phyloP scores from a whole-genome alignment of 2,113 vertebrate genomes.

The Silurus glanis region DNA sequence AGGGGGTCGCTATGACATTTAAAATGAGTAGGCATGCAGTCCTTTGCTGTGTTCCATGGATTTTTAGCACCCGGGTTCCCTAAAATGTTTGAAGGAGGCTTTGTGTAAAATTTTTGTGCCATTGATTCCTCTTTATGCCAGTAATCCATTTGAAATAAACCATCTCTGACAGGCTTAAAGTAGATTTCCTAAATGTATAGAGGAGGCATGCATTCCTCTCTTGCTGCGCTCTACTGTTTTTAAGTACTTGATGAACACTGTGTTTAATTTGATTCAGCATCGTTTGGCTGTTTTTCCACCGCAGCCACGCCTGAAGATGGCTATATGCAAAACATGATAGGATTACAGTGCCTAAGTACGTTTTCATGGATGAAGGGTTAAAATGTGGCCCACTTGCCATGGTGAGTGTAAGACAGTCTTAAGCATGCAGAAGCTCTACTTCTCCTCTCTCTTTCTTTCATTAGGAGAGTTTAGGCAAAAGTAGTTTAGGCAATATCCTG shows the following conservation, averaged over 20 bases:
- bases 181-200: conserved; percentile 64
- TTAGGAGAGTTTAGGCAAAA: conserved; percentile 61
- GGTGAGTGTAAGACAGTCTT: conserved; percentile 68
- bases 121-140: conserved; percentile 68
- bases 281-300: conserved; percentile 75
- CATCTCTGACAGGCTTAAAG: conserved; percentile 76
- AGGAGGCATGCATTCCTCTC: conserved; percentile 20
- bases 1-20: neutral
- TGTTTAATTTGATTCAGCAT: conserved; percentile 79
- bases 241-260: conserved; percentile 55
- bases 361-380: conserved; percentile 75
- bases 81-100: conserved; percentile 50
- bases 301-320: conserved; percentile 76
- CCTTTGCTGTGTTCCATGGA: neutral
- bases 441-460: conserved; percentile 56
- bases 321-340: conserved; percentile 76
- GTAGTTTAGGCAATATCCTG: conserved; percentile 66
- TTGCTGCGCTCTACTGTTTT: conserved; percentile 53
- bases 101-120: conserved; percentile 61
- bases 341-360: conserved; percentile 80
- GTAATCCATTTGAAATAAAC: conserved; percentile 74
- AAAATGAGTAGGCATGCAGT: conserved; percentile 10
- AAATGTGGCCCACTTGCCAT: conserved; percentile 66
- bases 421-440: conserved; percentile 70
- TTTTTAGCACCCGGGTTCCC: conserved; percentile 10